A percentile compares a stretch with the other conserved stretches of the same genome.
These are phyloP conservation scores for Cyclophora punctaria DNA, from an alignment of 2,888 invertebrate genomes.

Conservation along the genomic window DNA sequence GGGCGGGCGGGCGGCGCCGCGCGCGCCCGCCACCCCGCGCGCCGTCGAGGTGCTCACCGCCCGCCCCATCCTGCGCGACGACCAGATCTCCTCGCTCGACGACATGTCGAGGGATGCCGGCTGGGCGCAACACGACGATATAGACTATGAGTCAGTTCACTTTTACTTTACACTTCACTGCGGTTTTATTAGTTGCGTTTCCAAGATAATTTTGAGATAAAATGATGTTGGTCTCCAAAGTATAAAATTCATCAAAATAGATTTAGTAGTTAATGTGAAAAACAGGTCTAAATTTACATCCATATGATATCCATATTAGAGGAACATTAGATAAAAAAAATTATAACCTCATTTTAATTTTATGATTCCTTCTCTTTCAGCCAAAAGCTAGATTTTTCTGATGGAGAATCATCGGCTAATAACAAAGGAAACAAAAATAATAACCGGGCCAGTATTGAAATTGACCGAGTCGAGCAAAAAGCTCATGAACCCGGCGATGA, in stretches of 20 bases:
- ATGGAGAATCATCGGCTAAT: conserved; percentile 81
- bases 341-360: neutral
- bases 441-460: conserved; percentile 47
- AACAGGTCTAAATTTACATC: too few relatives aligned
- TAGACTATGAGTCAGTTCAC: conserved; percentile 89
- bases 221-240: too few relatives aligned
- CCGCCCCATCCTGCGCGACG: conserved; percentile 93
- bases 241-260: too few relatives aligned
- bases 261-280: too few relatives aligned
- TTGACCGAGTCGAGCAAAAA: conserved; percentile 54
- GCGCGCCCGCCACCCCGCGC: conserved; percentile 55
- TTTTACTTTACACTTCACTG: neutral
- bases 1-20: conserved; percentile 28
- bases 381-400: conserved; percentile 95
- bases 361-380: conserved; percentile 47
- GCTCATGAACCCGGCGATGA: conserved; percentile 57
- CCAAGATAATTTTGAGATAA: too few relatives aligned
- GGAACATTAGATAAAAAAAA: too few relatives aligned
- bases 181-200: neutral
- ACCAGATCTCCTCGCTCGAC: conserved; percentile 93
- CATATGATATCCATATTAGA: too few relatives aligned
- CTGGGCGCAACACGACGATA: conserved; percentile 94
- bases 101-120: conserved; percentile 91
- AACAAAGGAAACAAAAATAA: conserved; percentile 46
- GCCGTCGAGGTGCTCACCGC: conserved; percentile 80